These are phyloP conservation scores for Sarotherodon lohbergeri DNA, from an alignment of 2,113 vertebrate genomes.

Conservation along the genomic window DNA sequence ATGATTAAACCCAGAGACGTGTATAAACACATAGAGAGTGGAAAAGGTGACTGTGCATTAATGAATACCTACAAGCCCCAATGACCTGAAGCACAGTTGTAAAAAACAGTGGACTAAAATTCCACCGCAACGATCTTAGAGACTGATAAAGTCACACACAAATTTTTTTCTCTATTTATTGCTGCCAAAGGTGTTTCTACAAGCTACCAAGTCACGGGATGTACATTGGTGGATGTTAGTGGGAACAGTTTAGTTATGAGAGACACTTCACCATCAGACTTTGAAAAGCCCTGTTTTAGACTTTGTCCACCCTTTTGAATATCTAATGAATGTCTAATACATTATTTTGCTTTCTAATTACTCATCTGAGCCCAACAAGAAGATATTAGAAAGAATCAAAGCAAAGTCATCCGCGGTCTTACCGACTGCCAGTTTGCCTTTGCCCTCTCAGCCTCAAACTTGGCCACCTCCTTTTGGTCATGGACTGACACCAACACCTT, in stretches of 20 bases:
- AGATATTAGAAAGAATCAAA: not conserved
- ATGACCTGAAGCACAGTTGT: not conserved
- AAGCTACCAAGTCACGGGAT: not conserved
- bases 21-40: not conserved
- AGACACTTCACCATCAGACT: not conserved
- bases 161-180: not conserved
- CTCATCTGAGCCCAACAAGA: not conserved
- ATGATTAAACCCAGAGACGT: not conserved
- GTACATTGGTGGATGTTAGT: not conserved
- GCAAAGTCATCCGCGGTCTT: constrained; percentile 13
- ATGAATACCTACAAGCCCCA: not conserved
- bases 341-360: not conserved
- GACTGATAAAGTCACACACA: not conserved
- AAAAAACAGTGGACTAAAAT: not conserved
- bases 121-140: not conserved
- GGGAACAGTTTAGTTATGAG: not conserved
- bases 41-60: not conserved
- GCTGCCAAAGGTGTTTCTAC: not conserved
- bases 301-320: not conserved
- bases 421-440: constrained; percentile 96
- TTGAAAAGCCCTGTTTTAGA: not conserved
- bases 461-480: constrained; percentile 94
- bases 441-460: constrained; percentile 91
- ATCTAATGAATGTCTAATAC: not conserved
- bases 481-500: constrained; percentile 92